A percentile compares a stretch with the other conserved stretches of the same genome.
phyloP scores from a whole-genome alignment of 1,140 invertebrate species.

The Eumeta japonica region DNA sequence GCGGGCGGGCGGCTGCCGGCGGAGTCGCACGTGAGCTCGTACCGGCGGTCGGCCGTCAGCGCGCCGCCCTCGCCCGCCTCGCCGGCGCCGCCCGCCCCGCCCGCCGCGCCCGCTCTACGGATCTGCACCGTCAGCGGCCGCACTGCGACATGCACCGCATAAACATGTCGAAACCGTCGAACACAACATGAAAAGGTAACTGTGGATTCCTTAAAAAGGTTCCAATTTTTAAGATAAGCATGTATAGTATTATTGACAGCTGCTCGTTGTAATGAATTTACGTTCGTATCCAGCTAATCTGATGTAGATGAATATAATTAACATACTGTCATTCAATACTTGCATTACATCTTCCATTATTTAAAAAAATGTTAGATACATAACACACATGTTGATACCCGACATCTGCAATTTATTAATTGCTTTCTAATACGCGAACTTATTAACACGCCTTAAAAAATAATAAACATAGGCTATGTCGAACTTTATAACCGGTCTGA shows the following conservation, averaged over 20 bases:
- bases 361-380: too few species aligned
- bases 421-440: too few species aligned
- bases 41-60: slow-evolving; percentile 72
- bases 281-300: neutral
- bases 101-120: slow-evolving; percentile 58
- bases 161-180: slow-evolving; percentile 23
- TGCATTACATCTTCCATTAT: too few species aligned
- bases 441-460: neutral
- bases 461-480: too few species aligned
- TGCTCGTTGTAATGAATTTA: neutral
- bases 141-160: too few species aligned
- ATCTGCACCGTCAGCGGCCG: slow-evolving; percentile 77
- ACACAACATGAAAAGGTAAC: slow-evolving; percentile 2
- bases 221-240: neutral
- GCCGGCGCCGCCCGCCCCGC: too few species aligned
- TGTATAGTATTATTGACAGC: neutral
- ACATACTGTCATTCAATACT: too few species aligned
- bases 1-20: slow-evolving; percentile 81
- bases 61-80: slow-evolving; percentile 38
- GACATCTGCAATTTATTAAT: too few species aligned
- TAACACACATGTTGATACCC: too few species aligned
- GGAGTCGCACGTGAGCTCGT: slow-evolving; percentile 78
- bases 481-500: too few species aligned
- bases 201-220: neutral
- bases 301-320: too few species aligned